Evolutionary conservation across 1,140 invertebrate species (phyloP), one percentile per base, ranked within the genome.

Genomic region (Nasonia giraulti): DNA sequence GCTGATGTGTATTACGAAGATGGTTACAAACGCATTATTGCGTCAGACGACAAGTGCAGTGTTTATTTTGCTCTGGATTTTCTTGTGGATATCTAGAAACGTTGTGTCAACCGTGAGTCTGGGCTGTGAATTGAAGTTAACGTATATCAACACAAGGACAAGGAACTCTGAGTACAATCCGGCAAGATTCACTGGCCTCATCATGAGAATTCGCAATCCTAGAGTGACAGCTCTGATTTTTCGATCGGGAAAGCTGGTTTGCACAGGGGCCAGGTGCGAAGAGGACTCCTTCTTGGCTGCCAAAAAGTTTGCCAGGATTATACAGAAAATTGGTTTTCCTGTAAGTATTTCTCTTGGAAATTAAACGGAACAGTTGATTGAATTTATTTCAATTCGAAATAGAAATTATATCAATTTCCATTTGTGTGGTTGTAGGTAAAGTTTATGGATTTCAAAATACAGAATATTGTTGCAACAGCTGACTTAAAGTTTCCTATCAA

Each of bases 91-190:
- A 92, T 91, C 17, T 89, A 98, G 97, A 90, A 99, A 98, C 91
- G 97, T 99, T 91, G 98, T 99, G 0, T 97, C 98, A 37, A 99
- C 98, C 69, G 98, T 99, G 0, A 98, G 97, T 90, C 93, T 99
- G 74, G 96, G 96, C 37, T 98, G 97, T 91, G 96, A 96, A 92
- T 92, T 99, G 80, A 96, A 98, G 91, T 93, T 99, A 31, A 95
- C 96, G 90, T 96, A 97, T 86, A 99, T 99, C 86, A 99, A 99
- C 87, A 96, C 98, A 44, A 96, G 98, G 88, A 99, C 99, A 11
- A 95, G 99, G 90, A 99, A 99, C 94, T 99, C 99, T 0, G 99
- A 99, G 93, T 99, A 99, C 89, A 99, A 99, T 93, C 99, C 99
- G 44, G 96, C 97, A 78, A 96, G 99, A 90, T 99, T 99, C 94